Percentiles rank a stretch among this genome's conserved stretches.
These are phyloP conservation scores for Philereme vetulata DNA, from an alignment of 2,888 invertebrate genomes.

Conservation along the genomic window DNA sequence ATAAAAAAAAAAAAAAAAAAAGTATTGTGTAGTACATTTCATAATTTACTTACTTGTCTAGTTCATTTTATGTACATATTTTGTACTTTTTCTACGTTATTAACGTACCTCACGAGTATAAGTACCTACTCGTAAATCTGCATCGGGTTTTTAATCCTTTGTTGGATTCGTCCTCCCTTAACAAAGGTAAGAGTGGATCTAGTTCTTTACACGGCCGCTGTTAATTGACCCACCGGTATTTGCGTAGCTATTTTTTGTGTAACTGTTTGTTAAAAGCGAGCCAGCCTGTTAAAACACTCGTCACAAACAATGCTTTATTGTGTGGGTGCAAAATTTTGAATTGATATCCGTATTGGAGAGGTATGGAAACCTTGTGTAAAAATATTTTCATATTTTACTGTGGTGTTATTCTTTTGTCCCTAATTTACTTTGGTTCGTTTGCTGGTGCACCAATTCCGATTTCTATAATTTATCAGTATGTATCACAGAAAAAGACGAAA, in stretches of 20 bases:
- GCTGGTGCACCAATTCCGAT: too few species aligned
- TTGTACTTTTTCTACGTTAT: too few species aligned
- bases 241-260: conserved; percentile 17
- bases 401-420: neutral
- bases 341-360: conserved; percentile 6
- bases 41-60: too few species aligned
- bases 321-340: conserved; percentile 5
- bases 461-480: too few species aligned
- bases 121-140: too few species aligned
- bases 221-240: conserved; percentile 22
- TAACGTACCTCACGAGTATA: too few species aligned
- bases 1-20: too few species aligned
- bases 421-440: too few species aligned
- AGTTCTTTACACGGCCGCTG: conserved; percentile 13
- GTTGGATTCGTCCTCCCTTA: conserved; percentile 14
- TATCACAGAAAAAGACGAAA: too few species aligned
- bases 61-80: too few species aligned
- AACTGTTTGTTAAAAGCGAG: conserved; percentile 16
- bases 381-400: neutral
- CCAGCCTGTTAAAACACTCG: conserved; percentile 10
- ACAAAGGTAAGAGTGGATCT: conserved; percentile 16
- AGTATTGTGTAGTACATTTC: too few species aligned
- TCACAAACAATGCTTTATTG: conserved; percentile 17
- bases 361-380: conserved; percentile 8
- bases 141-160: neutral